These are phyloP conservation scores for Phanerotoma sp. DNA, from an alignment of 2,888 invertebrate genomes.

Conservation along the genomic window DNA sequence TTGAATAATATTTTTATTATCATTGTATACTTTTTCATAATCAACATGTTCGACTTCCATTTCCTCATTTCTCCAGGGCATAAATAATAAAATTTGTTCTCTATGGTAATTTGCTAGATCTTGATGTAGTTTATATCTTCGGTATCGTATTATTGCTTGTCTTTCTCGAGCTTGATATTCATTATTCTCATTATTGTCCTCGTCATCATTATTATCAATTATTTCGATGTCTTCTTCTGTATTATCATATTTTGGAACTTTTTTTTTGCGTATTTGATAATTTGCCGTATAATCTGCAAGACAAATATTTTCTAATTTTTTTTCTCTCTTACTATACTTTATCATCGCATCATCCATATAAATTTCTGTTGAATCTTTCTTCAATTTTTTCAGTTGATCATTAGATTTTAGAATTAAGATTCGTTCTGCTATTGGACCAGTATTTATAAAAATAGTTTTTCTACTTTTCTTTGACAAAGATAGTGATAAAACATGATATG, in stretches of 20 bases:
- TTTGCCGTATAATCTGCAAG: slow-evolving; percentile 29
- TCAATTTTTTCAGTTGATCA: slow-evolving; percentile 11
- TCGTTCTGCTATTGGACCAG: slow-evolving; percentile 25
- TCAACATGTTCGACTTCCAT: slow-evolving; percentile 25
- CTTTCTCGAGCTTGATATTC: slow-evolving; percentile 14
- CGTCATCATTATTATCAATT: slow-evolving; percentile 20
- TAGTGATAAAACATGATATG: slow-evolving; percentile 30
- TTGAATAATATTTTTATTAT: slow-evolving; percentile 18
- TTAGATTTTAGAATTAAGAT: slow-evolving; percentile 27
- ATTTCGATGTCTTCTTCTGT: neutral
- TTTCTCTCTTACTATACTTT: slow-evolving; percentile 9
- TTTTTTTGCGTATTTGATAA: slow-evolving; percentile 3
- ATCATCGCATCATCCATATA: slow-evolving; percentile 19
- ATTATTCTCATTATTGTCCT: too few relatives aligned
- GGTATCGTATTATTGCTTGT: slow-evolving; percentile 23
- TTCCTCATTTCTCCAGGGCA: slow-evolving; percentile 32
- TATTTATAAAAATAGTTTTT: slow-evolving; percentile 27
- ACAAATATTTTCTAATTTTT: slow-evolving; percentile 22
- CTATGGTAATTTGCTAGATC: slow-evolving; percentile 26
- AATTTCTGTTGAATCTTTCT: slow-evolving; percentile 25
- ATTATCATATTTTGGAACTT: neutral
- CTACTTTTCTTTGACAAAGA: slow-evolving; percentile 27
- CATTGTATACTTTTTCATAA: slow-evolving; percentile 14
- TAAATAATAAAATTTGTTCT: slow-evolving; percentile 31
- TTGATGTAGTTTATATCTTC: slow-evolving; percentile 23